phyloP scores from a whole-genome alignment of 2,797 vertebrate genomes.

The Sebastes glaucus region DNA sequence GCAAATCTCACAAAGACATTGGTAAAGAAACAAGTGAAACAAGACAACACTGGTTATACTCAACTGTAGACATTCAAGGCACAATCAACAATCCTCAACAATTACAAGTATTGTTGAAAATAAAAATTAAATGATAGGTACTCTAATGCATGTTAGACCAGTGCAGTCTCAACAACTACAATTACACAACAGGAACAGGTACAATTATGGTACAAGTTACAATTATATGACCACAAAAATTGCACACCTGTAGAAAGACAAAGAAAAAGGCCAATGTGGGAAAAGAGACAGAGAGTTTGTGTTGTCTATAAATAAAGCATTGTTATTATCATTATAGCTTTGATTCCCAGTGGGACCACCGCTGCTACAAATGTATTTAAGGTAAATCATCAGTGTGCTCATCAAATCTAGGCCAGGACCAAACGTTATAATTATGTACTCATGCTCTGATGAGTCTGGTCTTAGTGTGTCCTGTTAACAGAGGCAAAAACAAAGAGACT shows the following conservation, averaged over 20 bases:
- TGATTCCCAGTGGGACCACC: neutral
- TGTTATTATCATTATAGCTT: neutral
- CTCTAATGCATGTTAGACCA: neutral
- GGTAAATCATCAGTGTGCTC: neutral
- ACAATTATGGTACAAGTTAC: neutral
- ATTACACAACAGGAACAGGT: slow-evolving; percentile 13
- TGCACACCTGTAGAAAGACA: neutral
- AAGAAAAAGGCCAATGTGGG: neutral
- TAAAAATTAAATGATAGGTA: slow-evolving; percentile 6
- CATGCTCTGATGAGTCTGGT: neutral
- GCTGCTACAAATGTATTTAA: neutral
- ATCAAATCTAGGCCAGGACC: neutral
- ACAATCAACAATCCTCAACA: neutral
- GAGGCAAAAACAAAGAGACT: neutral
- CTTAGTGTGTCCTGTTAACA: neutral
- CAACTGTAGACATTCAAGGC: neutral
- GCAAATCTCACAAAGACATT: neutral
- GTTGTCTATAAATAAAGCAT: neutral
- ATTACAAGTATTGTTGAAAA: neutral
- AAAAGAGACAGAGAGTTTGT: neutral
- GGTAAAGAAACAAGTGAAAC: neutral
- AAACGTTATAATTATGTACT: neutral
- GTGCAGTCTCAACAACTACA: slow-evolving; percentile 9
- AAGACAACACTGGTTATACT: neutral
- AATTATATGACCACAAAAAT: slow-evolving; percentile 7